Base-by-base conservation (phyloP, 37 sponge, comb jelly and placozoan species). In the Ianthella basta region DNA sequence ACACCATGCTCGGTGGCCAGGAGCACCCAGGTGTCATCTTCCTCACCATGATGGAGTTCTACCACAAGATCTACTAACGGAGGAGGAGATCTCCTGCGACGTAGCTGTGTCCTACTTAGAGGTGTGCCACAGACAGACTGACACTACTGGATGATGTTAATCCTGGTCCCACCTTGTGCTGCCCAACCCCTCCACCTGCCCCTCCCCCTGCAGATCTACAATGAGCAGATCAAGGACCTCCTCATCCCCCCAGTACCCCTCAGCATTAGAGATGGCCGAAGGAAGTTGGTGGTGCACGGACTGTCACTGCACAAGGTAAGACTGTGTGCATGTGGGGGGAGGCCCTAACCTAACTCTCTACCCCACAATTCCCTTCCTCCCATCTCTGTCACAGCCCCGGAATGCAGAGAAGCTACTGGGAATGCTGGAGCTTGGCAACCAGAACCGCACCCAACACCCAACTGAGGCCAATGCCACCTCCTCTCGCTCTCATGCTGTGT, bases 401-500 rank as follows among this genome's bases (percentile, higher is more conserved):
- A 79, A 74, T 20, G 99, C 99, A 23, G 87, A 87, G 14, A 97
- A 98, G 67, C 75, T 98, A 16, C 86, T 98, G 41, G 72, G 74
- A 37, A 94, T 98, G 94, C 64, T 96, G 81, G 86, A 75, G 36
- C 66, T 33, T 29, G 99, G 99, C 25, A 98, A 98, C 87, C 79
- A 79, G 56, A 91, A 93, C 59, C 56, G 99, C 29, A 98, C 97
- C 13, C 99, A 98, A 83, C 97, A 96, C 80, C 95, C 97, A n/a
- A 98, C 99, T 0, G 93, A 92, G 66, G 99, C 95, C 73, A 98
- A 98, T 57, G 93, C 97, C 13, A 86, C 92, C 15, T 96, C 97
- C 0, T 94, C 95, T 25, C 82, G 99, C 18, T 98, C 99, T 0
- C 99, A 98, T 72, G 99, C 99, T 80, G 93, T 98, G n/a, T 96